Percentiles rank a stretch among this genome's conserved stretches.
Evolutionary conservation across 2,797 vertebrate species (phyloP).

Genomic region (Psittacula echo): DNA sequence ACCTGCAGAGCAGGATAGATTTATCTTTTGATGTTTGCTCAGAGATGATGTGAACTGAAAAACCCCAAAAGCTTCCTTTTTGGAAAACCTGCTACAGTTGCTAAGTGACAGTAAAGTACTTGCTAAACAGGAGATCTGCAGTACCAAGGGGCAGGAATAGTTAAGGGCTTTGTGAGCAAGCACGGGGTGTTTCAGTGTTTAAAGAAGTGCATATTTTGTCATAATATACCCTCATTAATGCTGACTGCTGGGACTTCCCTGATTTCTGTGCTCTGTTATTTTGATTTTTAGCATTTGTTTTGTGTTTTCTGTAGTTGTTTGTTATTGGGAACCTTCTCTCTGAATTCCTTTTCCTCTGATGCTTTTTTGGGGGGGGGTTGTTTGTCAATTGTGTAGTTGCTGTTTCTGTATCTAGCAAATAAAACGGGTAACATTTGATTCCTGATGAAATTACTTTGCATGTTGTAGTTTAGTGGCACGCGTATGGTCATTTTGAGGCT

Average conservation of each 20-base stretch:
- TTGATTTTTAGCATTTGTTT: neutral
- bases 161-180: neutral
- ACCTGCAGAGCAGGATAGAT: constrained; percentile 7
- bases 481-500: neutral
- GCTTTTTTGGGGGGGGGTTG: neutral
- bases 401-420: constrained; percentile 10
- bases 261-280: neutral
- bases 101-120: constrained; percentile 62
- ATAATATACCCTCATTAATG: neutral
- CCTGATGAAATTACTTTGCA: neutral
- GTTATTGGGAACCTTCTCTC: neutral
- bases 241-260: neutral
- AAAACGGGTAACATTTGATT: neutral
- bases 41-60: constrained; percentile 22
- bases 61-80: constrained; percentile 40
- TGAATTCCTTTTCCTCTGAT: neutral
- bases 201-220: neutral
- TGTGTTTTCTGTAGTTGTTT: neutral
- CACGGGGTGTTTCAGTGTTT: neutral
- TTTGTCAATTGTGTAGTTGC: neutral
- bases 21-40: constrained; percentile 32
- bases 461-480: neutral
- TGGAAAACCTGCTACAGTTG: constrained; percentile 46
- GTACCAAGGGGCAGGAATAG: constrained; percentile 33
- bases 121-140: constrained; percentile 29